Percentiles rank a stretch among this genome's conserved stretches.
phyloP scores from a whole-genome alignment of 2,888 invertebrate genomes.

The Bellardia pandia region DNA sequence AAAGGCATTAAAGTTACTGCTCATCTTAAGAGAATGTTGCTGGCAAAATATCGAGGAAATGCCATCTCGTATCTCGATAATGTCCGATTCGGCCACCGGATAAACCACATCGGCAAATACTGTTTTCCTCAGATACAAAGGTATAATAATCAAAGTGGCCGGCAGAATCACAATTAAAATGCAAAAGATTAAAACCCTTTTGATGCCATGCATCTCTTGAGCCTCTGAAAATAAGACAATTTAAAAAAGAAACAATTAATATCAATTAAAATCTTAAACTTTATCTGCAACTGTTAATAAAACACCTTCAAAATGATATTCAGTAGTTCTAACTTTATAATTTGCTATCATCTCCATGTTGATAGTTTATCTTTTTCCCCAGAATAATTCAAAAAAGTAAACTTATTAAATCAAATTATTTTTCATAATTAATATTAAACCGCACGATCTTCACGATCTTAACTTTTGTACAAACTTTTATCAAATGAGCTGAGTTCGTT shows the following conservation, averaged over 20 bases:
- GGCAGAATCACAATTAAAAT: conserved; percentile 90
- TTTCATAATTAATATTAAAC: background rate
- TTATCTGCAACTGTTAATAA: background rate
- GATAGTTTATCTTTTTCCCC: background rate
- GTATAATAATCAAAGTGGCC: conserved; percentile 89
- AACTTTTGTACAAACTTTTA: conserved; percentile 52
- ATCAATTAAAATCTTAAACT: conserved; percentile 6
- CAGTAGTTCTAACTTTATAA: conserved; percentile 76
- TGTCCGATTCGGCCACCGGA: conserved; percentile 92
- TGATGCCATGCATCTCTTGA: conserved; percentile 91
- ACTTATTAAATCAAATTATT: background rate
- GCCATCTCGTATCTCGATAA: conserved; percentile 92
- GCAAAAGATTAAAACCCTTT: conserved; percentile 91
- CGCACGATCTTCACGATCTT: conserved; percentile 63
- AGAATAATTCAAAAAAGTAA: background rate
- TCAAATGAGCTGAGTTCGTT: conserved; percentile 61
- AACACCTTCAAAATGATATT: conserved; percentile 82
- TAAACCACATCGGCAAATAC: conserved; percentile 91
- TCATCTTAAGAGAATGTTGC: conserved; percentile 91
- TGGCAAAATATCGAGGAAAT: conserved; percentile 93
- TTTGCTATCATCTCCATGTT: conserved; percentile 66
- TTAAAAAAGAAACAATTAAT: conserved; percentile 1
- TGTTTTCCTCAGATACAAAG: conserved; percentile 90
- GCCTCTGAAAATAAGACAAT: conserved; percentile 85
- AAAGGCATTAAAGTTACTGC: conserved; percentile 89